Conservation (phyloP, 35 echinoderm and acorn worm species). For the Apostichopus parvimensis region DNA sequence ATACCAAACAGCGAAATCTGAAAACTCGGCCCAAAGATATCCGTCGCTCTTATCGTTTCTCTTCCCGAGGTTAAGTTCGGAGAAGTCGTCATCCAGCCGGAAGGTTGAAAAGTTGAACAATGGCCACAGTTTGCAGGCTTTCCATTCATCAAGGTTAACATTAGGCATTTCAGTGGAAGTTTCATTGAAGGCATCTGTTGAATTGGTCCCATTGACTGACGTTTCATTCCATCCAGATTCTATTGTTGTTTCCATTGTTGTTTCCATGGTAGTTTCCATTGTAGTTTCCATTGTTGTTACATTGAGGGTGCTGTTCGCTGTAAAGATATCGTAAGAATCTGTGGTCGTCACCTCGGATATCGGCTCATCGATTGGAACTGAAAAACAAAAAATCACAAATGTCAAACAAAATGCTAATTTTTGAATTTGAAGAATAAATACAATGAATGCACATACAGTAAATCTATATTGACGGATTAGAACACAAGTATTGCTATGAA, state of each 20-base stretch:
- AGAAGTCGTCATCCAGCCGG: slow-evolving; percentile 32
- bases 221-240: not conserved
- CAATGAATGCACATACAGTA: no score
- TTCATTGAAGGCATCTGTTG: not conserved
- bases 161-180: not conserved
- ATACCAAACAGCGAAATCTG: slow-evolving; percentile 88
- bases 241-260: no score
- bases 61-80: slow-evolving; percentile 65
- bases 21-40: slow-evolving; percentile 69
- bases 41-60: slow-evolving; percentile 71
- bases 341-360: not conserved
- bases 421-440: no score
- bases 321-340: not conserved
- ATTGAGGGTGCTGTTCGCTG: slow-evolving; percentile 12
- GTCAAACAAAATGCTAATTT: no score
- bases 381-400: no score
- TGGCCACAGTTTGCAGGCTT: not conserved
- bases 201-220: not conserved
- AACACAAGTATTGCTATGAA: no score
- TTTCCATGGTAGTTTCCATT: no score
- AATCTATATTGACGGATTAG: no score
- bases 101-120: not conserved
- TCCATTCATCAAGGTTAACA: not conserved
- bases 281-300: not conserved
- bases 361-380: slow-evolving; percentile 8